Base-by-base conservation (phyloP, 2,113 vertebrate genomes). In the Diphyllodes magnificus region DNA sequence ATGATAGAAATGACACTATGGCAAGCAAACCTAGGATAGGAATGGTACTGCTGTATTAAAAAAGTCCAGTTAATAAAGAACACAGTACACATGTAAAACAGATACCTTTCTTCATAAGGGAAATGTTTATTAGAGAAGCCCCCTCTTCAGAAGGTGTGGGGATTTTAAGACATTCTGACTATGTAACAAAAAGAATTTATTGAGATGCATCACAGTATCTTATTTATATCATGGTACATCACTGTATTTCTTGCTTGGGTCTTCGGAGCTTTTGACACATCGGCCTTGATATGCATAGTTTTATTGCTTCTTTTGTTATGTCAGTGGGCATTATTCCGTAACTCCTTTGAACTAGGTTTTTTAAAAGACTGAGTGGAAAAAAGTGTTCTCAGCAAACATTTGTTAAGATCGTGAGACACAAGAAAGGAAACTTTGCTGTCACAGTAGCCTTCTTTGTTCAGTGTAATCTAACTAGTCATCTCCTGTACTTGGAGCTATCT, bases 361-460 rank as follows among this genome's bases (percentile, higher is more conserved):
- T 92, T 66, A 85, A 89, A 93, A 82, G 71, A 68, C 33, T 3
- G 35, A 70, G 59, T 59, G 28, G 73, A 78, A 92, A 79, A 59
- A 94, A 94, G 40, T 35, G 56, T 42, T 95, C 85, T 93, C 81
- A 53, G 80, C 89, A 96, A 97, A 96, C 94, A 97, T 97, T 95
- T 96, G 92, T 95, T 96, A 89, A 83, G 75, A 93, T 28, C 0
- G 0, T 42, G 69, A 95, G 76, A 94, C 89, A 94, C 73, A 94
- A 89, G 68, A 93, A 91, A 96, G 65, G 59, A 75, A 95, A 77
- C 70, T 73, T 78, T 63, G 70, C 93, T 97, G 87, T 95, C 87
- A 89, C 37, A 2, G 13, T 42, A 86, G 81, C 65, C 8, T 31
- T 18, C 85, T 96, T 97, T 96, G 92, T 95, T 97, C 72, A 86